A percentile compares a stretch with the other conserved stretches of the same genome.
Evolutionary conservation across 2,888 invertebrate genomes (phyloP).

Genomic region (Diarsia dahlii): DNA sequence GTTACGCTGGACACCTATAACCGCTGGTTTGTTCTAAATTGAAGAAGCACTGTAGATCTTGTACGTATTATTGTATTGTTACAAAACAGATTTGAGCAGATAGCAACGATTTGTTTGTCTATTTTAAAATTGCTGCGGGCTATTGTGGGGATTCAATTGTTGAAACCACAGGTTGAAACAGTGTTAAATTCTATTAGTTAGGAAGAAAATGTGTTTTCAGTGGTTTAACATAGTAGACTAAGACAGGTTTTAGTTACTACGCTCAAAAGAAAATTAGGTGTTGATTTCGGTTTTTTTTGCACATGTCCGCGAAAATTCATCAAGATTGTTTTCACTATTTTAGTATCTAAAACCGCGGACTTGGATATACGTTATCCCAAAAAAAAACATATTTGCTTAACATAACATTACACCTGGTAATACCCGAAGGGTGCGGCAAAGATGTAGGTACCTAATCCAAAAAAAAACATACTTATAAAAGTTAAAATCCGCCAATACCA

Average conservation of each 20-base stretch:
- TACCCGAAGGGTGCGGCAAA: too few relatives aligned
- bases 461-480: background rate
- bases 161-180: background rate
- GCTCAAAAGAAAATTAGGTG: background rate
- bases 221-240: background rate
- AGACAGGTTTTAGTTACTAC: too few relatives aligned
- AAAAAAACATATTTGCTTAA: too few relatives aligned
- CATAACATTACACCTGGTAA: too few relatives aligned
- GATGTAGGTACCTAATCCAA: too few relatives aligned
- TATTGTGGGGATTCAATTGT: conserved; percentile 9
- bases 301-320: too few relatives aligned
- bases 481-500: background rate
- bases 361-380: too few relatives aligned
- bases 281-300: background rate
- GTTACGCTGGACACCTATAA: background rate
- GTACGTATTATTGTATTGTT: conserved; percentile 44
- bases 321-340: background rate
- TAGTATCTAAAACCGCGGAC: too few relatives aligned
- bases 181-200: background rate
- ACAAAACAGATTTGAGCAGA: conserved; percentile 39
- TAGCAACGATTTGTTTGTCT: conserved; percentile 35
- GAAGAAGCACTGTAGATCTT: conserved; percentile 42
- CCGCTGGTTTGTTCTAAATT: conserved; percentile 44
- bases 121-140: conserved; percentile 32
- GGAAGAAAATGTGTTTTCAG: background rate